These are phyloP conservation scores for Lasius platythorax DNA, from an alignment of 2,888 invertebrate genomes.

Conservation along the genomic window DNA sequence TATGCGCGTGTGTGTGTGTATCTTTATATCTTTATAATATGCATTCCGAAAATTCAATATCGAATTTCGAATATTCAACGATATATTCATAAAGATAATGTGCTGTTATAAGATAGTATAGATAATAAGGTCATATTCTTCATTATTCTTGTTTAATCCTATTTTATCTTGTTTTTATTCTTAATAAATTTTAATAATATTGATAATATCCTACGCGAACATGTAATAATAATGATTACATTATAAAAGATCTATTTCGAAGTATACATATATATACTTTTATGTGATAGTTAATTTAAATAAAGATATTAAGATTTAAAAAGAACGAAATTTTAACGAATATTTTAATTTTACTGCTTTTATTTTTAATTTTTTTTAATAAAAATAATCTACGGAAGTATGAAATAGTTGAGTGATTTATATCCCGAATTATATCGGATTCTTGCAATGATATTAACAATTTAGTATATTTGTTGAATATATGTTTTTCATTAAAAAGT, in stretches of 20 bases:
- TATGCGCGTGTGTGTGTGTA: too few species aligned
- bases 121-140: neutral
- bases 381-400: neutral
- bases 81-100: neutral
- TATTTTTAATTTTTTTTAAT: neutral
- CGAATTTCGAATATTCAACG: neutral
- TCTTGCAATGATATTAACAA: neutral
- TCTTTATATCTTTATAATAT: neutral
- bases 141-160: constrained; percentile 11
- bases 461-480: neutral
- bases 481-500: neutral
- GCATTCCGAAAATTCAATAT: neutral
- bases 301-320: neutral
- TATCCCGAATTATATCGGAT: neutral
- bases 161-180: neutral
- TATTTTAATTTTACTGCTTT: neutral
- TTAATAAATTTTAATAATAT: neutral
- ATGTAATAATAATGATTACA: constrained; percentile 15
- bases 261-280: neutral
- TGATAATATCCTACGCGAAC: neutral
- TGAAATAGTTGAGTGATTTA: neutral
- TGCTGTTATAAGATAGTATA: neutral
- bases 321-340: neutral
- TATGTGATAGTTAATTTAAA: neutral
- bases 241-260: neutral